Evolutionary conservation across 2,797 vertebrate genomes (phyloP).

Genomic region (Anableps anableps): DNA sequence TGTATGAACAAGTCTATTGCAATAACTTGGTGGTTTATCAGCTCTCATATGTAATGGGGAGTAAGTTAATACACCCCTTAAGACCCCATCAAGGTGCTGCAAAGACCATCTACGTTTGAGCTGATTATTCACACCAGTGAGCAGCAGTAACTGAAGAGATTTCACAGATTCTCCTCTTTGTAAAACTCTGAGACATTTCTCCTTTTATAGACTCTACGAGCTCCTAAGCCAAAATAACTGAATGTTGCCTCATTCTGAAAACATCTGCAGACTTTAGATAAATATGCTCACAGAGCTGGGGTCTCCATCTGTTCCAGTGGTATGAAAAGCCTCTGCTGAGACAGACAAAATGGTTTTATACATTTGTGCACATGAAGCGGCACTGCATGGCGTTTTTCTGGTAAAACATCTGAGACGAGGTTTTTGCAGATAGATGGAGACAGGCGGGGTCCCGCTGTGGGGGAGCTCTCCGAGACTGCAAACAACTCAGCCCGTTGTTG

Average conservation of each 20-base stretch:
- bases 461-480: conserved; percentile 19
- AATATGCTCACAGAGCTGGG: neutral
- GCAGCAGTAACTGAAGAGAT: neutral
- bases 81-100: neutral
- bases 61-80: neutral
- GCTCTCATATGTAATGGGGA: neutral
- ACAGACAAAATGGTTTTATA: too few species aligned
- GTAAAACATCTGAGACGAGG: neutral
- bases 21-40: neutral
- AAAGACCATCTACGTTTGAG: neutral
- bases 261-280: conserved; percentile 7
- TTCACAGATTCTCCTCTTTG: neutral
- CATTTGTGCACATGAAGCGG: neutral
- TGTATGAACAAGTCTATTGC: neutral
- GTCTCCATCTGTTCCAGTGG: neutral
- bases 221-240: neutral
- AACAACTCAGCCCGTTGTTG: conserved; percentile 18
- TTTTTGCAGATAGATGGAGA: neutral
- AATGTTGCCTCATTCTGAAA: conserved; percentile 11
- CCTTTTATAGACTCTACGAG: conserved; percentile 12
- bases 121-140: neutral
- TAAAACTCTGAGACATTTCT: neutral
- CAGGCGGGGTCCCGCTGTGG: neutral
- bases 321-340: neutral
- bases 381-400: neutral